Percentiles rank a stretch among this genome's conserved stretches.
phyloP scores from a whole-genome alignment of 2,888 invertebrate species.

The Andrena camellia region DNA sequence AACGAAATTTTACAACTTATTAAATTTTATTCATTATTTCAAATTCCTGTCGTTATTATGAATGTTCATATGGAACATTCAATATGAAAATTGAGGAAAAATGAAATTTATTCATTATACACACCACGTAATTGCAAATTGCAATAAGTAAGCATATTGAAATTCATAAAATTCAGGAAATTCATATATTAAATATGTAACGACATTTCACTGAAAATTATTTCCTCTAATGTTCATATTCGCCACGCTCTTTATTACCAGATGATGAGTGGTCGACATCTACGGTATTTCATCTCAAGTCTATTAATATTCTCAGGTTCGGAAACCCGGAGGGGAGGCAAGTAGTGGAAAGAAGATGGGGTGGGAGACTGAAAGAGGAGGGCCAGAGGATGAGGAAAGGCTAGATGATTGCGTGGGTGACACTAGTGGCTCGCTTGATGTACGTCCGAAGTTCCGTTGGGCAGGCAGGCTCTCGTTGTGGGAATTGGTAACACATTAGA shows the following conservation, averaged over 20 bases:
- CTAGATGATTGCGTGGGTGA: slow-evolving; percentile 51
- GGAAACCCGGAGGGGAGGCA: slow-evolving; percentile 1
- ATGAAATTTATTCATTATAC: too few species aligned
- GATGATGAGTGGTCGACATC: slow-evolving; percentile 46
- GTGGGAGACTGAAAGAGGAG: not conserved
- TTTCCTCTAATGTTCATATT: slow-evolving; percentile 43
- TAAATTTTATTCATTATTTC: too few species aligned
- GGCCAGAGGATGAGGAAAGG: slow-evolving; percentile 11
- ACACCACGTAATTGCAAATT: too few species aligned
- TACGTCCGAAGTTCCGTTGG: slow-evolving; percentile 69
- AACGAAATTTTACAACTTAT: too few species aligned
- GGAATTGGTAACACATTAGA: slow-evolving; percentile 80
- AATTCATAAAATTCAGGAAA: too few species aligned
- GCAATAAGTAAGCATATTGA: too few species aligned
- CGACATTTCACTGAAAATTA: not conserved
- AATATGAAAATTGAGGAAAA: too few species aligned
- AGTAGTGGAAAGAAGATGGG: slow-evolving; percentile 17
- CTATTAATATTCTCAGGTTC: slow-evolving; percentile 70
- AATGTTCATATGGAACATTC: too few species aligned
- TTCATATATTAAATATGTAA: too few species aligned
- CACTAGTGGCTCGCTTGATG: slow-evolving; percentile 64
- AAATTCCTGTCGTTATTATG: too few species aligned
- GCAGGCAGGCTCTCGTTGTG: slow-evolving; percentile 50
- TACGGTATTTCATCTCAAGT: slow-evolving; percentile 70
- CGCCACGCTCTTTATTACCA: slow-evolving; percentile 66